Conservation (phyloP, 2,888 invertebrate species). For the Thelaira solivaga region DNA sequence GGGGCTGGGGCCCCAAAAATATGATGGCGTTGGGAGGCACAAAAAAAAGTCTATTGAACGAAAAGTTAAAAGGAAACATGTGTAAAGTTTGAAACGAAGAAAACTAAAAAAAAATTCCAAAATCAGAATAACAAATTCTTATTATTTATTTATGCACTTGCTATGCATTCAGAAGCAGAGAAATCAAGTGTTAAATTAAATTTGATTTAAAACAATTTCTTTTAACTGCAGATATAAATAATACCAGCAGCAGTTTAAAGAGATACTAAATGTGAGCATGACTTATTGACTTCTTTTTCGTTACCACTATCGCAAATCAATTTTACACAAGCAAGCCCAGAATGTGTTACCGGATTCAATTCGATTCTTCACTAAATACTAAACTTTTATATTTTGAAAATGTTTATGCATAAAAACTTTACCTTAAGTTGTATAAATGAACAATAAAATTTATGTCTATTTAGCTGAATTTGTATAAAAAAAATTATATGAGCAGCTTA, state of each 20-base stretch:
- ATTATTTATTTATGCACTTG: background rate
- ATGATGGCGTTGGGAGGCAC: background rate
- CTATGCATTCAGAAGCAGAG: background rate
- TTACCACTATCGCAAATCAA: too few species aligned
- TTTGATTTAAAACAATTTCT: conserved; percentile 16
- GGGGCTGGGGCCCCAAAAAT: background rate
- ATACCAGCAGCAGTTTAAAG: background rate
- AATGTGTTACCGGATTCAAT: too few species aligned
- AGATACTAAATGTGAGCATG: too few species aligned
- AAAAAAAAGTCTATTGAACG: conserved; percentile 22
- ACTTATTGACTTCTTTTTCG: too few species aligned
- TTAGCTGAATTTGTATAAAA: too few species aligned
- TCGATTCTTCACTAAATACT: too few species aligned
- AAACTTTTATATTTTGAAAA: too few species aligned
- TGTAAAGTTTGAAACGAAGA: conserved; percentile 39
- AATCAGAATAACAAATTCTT: background rate
- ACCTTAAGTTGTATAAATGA: too few species aligned
- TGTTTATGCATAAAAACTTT: too few species aligned
- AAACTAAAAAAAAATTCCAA: conserved; percentile 14
- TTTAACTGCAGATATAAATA: background rate
- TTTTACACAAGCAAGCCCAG: too few species aligned
- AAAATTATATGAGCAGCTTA: conserved; percentile 16
- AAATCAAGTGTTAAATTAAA: conserved; percentile 41
- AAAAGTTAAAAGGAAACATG: conserved; percentile 45
- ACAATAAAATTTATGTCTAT: too few species aligned